Conservation (phyloP, 2,113 vertebrate species). For the Crotalus viridis region DNA sequence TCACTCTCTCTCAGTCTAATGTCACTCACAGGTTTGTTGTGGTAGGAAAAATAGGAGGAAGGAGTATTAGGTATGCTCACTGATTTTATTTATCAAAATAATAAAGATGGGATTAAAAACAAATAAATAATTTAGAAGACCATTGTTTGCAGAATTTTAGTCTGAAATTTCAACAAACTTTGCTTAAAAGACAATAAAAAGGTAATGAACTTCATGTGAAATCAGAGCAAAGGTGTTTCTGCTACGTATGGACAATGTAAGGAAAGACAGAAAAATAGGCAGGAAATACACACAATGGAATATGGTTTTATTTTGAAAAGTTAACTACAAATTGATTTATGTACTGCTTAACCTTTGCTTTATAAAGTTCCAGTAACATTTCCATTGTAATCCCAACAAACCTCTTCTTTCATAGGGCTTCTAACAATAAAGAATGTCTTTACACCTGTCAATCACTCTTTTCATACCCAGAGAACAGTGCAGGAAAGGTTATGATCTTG, state of each 20-base stretch:
- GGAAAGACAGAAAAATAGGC: background rate
- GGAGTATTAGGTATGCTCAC: background rate
- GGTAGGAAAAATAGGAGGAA: background rate
- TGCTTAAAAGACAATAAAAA: background rate
- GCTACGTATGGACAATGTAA: background rate
- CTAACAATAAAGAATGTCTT: background rate
- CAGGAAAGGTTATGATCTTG: background rate
- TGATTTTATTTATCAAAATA: background rate
- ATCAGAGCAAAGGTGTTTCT: background rate
- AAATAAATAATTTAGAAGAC: background rate
- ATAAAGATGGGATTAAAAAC: background rate
- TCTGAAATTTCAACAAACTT: background rate
- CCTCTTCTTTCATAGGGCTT: background rate
- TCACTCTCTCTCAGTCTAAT: background rate
- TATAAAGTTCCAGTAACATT: conserved; percentile 1
- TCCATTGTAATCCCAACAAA: conserved; percentile 18
- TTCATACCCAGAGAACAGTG: background rate
- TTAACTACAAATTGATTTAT: background rate
- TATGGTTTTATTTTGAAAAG: background rate
- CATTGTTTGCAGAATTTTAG: background rate
- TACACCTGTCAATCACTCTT: background rate
- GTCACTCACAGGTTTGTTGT: background rate
- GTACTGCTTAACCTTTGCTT: conserved; percentile 15
- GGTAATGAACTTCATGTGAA: background rate
- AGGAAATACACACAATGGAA: background rate